phyloP scores from a whole-genome alignment of 2,888 invertebrate species.

The Nomada goodeniana region DNA sequence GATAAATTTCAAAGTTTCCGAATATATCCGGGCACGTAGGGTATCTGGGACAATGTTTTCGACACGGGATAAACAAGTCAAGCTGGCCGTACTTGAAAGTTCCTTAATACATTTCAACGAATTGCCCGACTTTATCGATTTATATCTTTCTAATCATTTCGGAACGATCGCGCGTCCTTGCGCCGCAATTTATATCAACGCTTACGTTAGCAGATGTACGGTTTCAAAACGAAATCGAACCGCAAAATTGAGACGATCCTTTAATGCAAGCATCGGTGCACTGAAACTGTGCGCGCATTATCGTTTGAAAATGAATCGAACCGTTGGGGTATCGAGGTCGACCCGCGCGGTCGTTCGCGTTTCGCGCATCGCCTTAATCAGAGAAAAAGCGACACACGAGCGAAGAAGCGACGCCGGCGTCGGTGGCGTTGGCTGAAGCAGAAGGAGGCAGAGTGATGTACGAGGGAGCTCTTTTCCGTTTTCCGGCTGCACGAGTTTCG shows the following conservation, averaged over 20 bases:
- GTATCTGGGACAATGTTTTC: background rate
- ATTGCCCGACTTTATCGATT: no score
- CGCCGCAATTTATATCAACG: no score
- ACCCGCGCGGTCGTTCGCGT: conserved; percentile 35
- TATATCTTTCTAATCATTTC: no score
- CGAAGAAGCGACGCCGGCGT: conserved; percentile 29
- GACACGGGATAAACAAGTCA: background rate
- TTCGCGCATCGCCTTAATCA: conserved; percentile 72
- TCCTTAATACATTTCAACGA: no score
- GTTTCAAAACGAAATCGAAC: background rate
- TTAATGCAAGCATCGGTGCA: background rate
- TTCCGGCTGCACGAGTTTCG: conserved; percentile 80
- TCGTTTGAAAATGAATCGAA: conserved; percentile 27
- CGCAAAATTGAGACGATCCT: background rate
- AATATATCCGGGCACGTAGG: background rate
- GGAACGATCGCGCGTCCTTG: no score
- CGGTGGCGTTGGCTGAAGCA: conserved; percentile 31
- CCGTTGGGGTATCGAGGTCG: conserved; percentile 52
- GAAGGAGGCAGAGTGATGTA: conserved; percentile 73
- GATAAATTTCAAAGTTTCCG: conserved; percentile 37
- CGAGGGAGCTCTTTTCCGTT: conserved; percentile 78
- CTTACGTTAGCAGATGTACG: no score
- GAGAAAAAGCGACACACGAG: conserved; percentile 66
- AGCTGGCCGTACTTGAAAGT: background rate
- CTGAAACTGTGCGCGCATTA: background rate